Evolutionary conservation across 2,113 vertebrate genomes (phyloP).

Genomic region (Microcebus lehilahytsara): DNA sequence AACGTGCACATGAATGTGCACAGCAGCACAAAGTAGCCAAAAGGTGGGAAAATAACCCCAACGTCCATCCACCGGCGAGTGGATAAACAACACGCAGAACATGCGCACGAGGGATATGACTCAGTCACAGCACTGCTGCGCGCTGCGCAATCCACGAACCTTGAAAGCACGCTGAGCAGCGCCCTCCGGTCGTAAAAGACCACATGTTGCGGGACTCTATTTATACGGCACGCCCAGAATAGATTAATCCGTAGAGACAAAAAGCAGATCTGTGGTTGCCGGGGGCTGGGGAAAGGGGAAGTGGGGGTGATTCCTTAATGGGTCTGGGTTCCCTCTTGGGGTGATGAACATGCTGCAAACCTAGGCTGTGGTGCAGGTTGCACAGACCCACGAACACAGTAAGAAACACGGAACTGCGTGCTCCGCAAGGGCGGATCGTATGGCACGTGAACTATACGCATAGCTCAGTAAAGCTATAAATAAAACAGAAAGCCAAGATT

Average conservation of each 20-base stretch:
- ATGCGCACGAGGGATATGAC: accelerated
- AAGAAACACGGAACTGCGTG: accelerated
- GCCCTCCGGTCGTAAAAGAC: neutral
- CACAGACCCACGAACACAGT: accelerated
- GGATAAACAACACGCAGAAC: accelerated
- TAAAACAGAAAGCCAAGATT: neutral
- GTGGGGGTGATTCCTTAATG: accelerated
- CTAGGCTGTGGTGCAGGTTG: no score
- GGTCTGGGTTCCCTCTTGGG: neutral
- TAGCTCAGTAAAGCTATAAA: neutral
- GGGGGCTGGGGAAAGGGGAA: no score
- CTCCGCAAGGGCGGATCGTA: accelerated
- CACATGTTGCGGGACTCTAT: accelerated
- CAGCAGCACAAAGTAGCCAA: accelerated
- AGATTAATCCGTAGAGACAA: neutral
- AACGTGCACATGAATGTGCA: accelerated
- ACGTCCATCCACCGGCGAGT: accelerated
- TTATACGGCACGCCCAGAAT: neutral
- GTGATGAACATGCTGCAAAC: neutral
- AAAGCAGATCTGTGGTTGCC: accelerated
- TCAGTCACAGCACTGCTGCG: accelerated
- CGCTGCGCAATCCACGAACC: accelerated
- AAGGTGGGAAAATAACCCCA: neutral
- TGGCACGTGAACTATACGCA: accelerated
- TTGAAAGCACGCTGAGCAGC: neutral